Evolutionary conservation across 2,797 vertebrate species (phyloP).

Genomic region (Huso huso): DNA sequence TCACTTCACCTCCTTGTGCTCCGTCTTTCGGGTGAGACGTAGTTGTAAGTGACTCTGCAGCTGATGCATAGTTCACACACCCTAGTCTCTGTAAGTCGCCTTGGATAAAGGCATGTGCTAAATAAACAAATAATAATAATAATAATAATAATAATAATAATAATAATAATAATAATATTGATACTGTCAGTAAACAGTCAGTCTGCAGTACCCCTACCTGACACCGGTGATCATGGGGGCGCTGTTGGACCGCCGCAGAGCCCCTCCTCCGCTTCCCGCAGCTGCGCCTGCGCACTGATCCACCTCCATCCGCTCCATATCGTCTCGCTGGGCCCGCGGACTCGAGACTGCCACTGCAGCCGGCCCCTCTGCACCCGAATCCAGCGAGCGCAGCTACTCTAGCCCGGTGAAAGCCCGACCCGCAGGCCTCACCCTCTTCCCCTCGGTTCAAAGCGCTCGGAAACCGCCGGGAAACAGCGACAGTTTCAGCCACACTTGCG

Average conservation of each 20-base stretch:
- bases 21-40: too few relatives aligned
- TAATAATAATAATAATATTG: background rate
- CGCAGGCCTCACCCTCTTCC: slow-evolving; percentile 58
- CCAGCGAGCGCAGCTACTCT: slow-evolving; percentile 45
- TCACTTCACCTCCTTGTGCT: too few relatives aligned
- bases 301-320: slow-evolving; percentile 71
- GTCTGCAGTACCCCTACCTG: slow-evolving; percentile 47
- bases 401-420: slow-evolving; percentile 65
- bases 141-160: background rate
- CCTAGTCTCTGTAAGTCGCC: too few relatives aligned
- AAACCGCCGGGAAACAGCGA: slow-evolving; percentile 35
- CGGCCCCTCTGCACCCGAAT: slow-evolving; percentile 29
- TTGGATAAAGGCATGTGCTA: too few relatives aligned
- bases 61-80: too few relatives aligned
- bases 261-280: slow-evolving; percentile 52
- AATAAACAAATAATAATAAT: background rate
- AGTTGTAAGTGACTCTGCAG: too few relatives aligned
- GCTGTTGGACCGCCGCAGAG: slow-evolving; percentile 65
- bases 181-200: background rate
- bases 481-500: slow-evolving; percentile 30
- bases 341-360: slow-evolving; percentile 26
- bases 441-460: slow-evolving; percentile 26
- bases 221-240: slow-evolving; percentile 70
- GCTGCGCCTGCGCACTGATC: slow-evolving; percentile 72
- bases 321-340: slow-evolving; percentile 35